Base-by-base conservation (phyloP, 2,797 vertebrate genomes). In the Borostomias antarcticus region DNA sequence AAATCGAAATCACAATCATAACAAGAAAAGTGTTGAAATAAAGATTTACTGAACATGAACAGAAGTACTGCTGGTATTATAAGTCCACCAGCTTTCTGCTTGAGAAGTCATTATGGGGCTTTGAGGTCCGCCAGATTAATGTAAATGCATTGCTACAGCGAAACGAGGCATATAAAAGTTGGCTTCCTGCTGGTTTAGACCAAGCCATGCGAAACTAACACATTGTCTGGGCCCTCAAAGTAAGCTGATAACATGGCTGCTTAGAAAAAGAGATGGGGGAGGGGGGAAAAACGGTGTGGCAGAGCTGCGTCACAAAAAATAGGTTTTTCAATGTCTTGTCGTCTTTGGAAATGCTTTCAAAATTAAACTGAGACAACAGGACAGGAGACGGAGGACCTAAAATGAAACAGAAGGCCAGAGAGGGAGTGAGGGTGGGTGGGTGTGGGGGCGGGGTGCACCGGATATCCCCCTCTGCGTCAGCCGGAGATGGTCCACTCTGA, bases 111-210 rank as follows among this genome's bases (percentile, higher is more conserved):
- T 33, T 13, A 58, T 23, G 63, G 0, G 13, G 28, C 50, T 62
- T 57, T 47, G 48, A 72, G 40, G 63, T 70, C 43, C 58, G 19
- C 53, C 50, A 53, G 8, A 51, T 23, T 57, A 66, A 40, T 19
- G 40, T n/a, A n/a, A n/a, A n/a, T 64, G 33, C 68, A 81, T 82
- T 66, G 30, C 73, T 60, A 2, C 61, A 61, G 62, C 60, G 43
- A 80, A 85, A 71, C 76, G 62, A 78, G 62, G 70, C 77, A 64
- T 61, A 19, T 5, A 53, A 13, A 65, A 53, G 40, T 9, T 1
- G 33, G 57, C 6, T 10, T 33, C 58, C 59, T 74, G 68, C 26
- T 4, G 64, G 62, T 33, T 72, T 51, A 60, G 1, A 19, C 29
- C 29, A 21, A 21, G 26, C 25, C 5, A 28, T 28, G 40, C 9